These are phyloP conservation scores for Holothuria glaberrima DNA, from an alignment of 35 echinoderm and acorn worm species.

Conservation along the genomic window DNA sequence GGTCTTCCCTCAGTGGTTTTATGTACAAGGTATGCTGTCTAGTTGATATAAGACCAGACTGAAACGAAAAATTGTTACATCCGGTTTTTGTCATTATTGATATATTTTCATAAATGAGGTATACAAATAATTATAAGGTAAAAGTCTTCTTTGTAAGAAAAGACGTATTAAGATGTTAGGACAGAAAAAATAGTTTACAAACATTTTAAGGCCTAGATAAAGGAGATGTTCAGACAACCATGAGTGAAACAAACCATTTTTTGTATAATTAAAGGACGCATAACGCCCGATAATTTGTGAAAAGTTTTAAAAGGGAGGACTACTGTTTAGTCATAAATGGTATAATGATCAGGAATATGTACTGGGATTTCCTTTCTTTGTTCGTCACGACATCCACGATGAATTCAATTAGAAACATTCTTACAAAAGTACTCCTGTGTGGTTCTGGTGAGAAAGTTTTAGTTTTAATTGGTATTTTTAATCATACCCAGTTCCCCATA, in stretches of 20 bases:
- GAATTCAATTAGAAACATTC: not conserved
- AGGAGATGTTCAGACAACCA: too few relatives aligned
- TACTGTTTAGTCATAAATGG: not conserved
- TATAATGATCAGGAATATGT: not conserved
- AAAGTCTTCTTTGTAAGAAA: not conserved
- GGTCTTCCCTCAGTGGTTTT: conserved; percentile 14
- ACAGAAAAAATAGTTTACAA: too few relatives aligned
- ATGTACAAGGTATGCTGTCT: not conserved
- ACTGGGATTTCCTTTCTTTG: not conserved
- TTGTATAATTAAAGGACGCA: too few relatives aligned
- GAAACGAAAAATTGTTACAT: not conserved
- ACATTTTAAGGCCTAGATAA: too few relatives aligned
- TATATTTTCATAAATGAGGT: not conserved
- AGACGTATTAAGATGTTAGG: too few relatives aligned
- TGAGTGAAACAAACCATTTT: too few relatives aligned
- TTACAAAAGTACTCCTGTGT: too few relatives aligned
- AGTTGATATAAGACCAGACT: conserved; percentile 39
- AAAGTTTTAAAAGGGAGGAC: not conserved
- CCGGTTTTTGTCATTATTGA: not conserved
- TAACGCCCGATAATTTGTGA: too few relatives aligned
- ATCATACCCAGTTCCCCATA: too few relatives aligned
- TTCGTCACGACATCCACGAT: not conserved
- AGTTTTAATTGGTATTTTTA: too few relatives aligned
- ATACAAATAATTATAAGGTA: too few relatives aligned
- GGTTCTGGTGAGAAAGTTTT: too few relatives aligned